A percentile compares a stretch with the other conserved stretches of the same genome.
Evolutionary conservation across 2,888 invertebrate species (phyloP).

Genomic region (Volucella bombylans): DNA sequence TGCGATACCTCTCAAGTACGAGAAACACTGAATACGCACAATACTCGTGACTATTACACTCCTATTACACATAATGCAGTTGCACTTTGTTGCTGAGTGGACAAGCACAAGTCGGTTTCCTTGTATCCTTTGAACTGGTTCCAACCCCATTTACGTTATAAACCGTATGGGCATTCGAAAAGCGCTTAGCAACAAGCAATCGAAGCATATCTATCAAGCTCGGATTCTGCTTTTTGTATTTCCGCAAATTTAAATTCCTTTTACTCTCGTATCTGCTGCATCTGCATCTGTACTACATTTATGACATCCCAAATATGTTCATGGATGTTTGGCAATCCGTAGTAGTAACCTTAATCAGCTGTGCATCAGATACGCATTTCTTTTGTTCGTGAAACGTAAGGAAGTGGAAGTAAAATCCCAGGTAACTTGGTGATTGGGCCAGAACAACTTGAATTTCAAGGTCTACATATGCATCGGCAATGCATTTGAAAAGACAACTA

Average conservation of each 20-base stretch:
- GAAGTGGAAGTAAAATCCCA: constrained; percentile 49
- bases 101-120: constrained; percentile 1
- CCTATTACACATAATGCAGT: not conserved
- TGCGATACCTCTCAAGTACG: constrained; percentile 61
- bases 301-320: constrained; percentile 27
- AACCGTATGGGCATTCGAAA: constrained; percentile 5
- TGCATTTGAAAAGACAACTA: constrained; percentile 10
- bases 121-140: constrained; percentile 5
- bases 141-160: not conserved
- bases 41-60: constrained; percentile 2
- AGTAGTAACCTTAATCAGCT: constrained; percentile 17
- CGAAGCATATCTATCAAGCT: constrained; percentile 27
- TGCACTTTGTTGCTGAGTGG: not conserved
- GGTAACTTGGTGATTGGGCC: not conserved
- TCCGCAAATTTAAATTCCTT: constrained; percentile 18
- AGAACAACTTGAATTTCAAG: constrained; percentile 12
- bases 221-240: constrained; percentile 1
- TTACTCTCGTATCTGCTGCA: no score
- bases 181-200: constrained; percentile 47
- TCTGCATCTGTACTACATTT: no score
- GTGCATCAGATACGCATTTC: constrained; percentile 30
- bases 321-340: not conserved
- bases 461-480: constrained; percentile 16
- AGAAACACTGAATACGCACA: constrained; percentile 9
- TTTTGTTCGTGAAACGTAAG: constrained; percentile 21